Evolutionary conservation across 2,113 vertebrate genomes (phyloP).

Genomic region (Syngnathus typhle): DNA sequence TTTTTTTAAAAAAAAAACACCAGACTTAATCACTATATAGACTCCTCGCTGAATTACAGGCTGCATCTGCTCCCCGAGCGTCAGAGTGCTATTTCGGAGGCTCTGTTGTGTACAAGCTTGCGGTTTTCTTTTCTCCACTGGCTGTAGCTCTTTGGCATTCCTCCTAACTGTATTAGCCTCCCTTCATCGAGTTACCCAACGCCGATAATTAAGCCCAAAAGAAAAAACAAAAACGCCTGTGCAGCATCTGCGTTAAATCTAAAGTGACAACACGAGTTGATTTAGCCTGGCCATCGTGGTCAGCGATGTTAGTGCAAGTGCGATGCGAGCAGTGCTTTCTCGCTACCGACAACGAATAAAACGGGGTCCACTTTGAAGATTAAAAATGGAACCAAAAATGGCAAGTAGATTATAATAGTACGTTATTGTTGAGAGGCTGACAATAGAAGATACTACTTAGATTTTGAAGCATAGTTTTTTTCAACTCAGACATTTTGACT

Average conservation of each 20-base stretch:
- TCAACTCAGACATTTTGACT: not conserved
- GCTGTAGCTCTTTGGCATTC: constrained; percentile 29
- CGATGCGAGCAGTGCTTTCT: not conserved
- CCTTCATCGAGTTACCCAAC: constrained; percentile 5
- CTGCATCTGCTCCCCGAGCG: constrained; percentile 41
- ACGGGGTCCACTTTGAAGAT: no score
- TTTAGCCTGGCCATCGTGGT: not conserved
- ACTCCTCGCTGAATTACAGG: constrained; percentile 61
- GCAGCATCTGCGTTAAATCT: not conserved
- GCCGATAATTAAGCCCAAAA: not conserved
- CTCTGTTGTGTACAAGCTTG: constrained; percentile 44
- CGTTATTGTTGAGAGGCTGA: no score
- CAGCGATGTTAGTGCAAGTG: not conserved
- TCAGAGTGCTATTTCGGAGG: constrained; percentile 59
- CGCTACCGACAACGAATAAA: not conserved
- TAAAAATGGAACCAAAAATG: no score
- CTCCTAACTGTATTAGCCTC: constrained; percentile 16
- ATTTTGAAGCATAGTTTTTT: not conserved
- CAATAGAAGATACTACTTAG: not conserved
- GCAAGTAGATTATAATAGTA: no score
- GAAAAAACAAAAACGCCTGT: not conserved
- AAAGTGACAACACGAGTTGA: not conserved
- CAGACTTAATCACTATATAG: constrained; percentile 66
- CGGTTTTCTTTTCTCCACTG: constrained; percentile 20
- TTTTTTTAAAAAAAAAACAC: constrained; percentile 38